Evolutionary conservation across 2,797 vertebrate species (phyloP).

Genomic region (Eidolon dupreanum): DNA sequence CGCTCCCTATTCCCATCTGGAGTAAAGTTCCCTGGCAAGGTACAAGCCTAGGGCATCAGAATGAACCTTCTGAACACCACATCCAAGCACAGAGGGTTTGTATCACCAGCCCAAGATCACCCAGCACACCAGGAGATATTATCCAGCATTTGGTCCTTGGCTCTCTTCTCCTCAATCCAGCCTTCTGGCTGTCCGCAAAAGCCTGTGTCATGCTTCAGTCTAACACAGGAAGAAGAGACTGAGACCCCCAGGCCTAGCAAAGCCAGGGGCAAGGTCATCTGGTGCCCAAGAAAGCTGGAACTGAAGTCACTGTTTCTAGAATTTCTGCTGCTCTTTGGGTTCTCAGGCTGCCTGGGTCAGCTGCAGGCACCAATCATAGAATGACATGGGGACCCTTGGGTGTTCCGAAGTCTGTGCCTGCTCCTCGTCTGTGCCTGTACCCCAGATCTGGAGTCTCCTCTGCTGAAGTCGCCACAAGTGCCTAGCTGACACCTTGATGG

Average conservation of each 20-base stretch:
- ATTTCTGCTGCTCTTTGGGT: not conserved
- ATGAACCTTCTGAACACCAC: constrained; percentile 48
- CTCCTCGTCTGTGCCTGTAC: constrained; percentile 26
- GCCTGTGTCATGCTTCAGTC: not conserved
- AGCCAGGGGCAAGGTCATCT: not conserved
- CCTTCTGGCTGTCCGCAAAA: not conserved
- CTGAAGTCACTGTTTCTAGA: rapidly evolving
- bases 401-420: constrained; percentile 48
- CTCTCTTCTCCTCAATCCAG: not conserved
- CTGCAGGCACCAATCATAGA: constrained; percentile 85
- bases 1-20: not conserved
- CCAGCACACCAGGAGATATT: not conserved
- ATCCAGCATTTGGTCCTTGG: not conserved
- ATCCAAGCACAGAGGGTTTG: constrained; percentile 38
- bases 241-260: not conserved
- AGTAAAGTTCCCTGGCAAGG: not conserved
- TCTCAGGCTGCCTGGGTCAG: constrained; percentile 52
- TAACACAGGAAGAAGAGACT: not conserved
- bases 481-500: constrained; percentile 69
- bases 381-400: not conserved
- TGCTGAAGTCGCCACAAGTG: constrained; percentile 68
- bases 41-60: not conserved
- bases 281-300: not conserved
- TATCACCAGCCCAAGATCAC: constrained; percentile 41
- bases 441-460: not conserved